Base-by-base conservation (phyloP, 2,113 vertebrate species). In the Vidua macroura region DNA sequence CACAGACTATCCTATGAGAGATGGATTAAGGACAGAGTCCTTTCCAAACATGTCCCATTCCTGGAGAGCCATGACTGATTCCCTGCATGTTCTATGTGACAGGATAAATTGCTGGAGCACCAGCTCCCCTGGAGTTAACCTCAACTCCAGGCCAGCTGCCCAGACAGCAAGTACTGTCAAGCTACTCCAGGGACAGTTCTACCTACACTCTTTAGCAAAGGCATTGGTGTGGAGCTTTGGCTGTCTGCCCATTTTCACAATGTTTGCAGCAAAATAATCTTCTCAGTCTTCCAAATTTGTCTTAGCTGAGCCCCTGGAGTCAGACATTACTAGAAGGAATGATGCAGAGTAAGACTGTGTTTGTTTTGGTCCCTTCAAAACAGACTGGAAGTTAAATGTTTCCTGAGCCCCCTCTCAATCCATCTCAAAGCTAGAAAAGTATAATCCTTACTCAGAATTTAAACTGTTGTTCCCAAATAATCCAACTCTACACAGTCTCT, bases 41-140 rank as follows among this genome's bases (percentile, higher is more conserved):
- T 59, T 59, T 70, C 37, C 28, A 74, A 78, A 83, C 43, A 44
- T 0, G 0, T 19, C 52, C n/a, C 21, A 33, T 30, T 75, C 48
- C 35, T n/a, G 35, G 6, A n/a, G 6, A 49, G 37, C n/a, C 2
- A 1, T 27, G 82, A 44, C 10, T 31, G 24, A 77, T 3, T 55
- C 27, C 19, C 41, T 1, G 0, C 6, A 11, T 3, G 13, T 41
- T 19, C 60, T 43, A 31, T 0, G 0, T 10, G 37, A 86, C 19
- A 84, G 37, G 31, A 52, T 39, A 37, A 44, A 25, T 0, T 48
- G 8, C 0, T 52, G n/a, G 21, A 83, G 21, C 7, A 33, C 9
- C 49, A 51, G 53, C 14, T 80, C 25, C 41, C 23, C 51, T 33
- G 35, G 44, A 66, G 24, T 24, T 49, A 69, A 60, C 27, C 18